Conservation (phyloP, 2,888 invertebrate genomes). For the Trachelus stipa region DNA sequence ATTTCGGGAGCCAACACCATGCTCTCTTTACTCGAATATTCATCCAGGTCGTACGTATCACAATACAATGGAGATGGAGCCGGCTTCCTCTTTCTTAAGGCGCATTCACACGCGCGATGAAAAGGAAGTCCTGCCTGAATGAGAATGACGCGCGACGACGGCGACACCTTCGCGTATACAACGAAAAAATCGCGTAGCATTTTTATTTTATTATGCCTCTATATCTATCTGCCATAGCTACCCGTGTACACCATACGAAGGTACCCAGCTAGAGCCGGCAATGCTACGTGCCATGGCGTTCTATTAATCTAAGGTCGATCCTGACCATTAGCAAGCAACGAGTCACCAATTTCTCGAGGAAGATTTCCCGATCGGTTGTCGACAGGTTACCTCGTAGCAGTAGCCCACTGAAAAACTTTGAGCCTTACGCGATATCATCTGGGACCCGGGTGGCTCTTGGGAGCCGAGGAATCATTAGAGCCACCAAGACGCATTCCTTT, state of each 20-base stretch:
- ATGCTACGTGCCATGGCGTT: neutral
- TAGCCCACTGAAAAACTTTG: conserved; percentile 29
- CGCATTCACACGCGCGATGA: conserved; percentile 58
- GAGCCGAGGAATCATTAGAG: conserved; percentile 51
- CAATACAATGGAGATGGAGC: conserved; percentile 47
- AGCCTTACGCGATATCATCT: conserved; percentile 50
- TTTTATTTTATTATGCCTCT: neutral
- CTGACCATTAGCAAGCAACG: neutral
- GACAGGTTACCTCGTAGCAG: neutral
- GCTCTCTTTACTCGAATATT: conserved; percentile 4
- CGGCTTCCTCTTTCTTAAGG: conserved; percentile 38
- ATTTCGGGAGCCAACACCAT: conserved; percentile 26
- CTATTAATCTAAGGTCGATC: neutral
- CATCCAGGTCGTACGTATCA: conserved; percentile 28
- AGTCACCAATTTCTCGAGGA: neutral
- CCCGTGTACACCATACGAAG: neutral
- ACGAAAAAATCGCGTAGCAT: neutral
- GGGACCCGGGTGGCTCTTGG: conserved; percentile 36
- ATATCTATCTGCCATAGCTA: neutral
- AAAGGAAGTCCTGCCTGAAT: conserved; percentile 48
- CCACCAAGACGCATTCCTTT: conserved; percentile 32
- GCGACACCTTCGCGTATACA: conserved; percentile 45
- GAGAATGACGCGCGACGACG: conserved; percentile 43
- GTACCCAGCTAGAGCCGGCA: neutral
- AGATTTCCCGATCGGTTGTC: neutral